Conservation (phyloP, 2,113 vertebrate species). For the Vicugna pacos region DNA sequence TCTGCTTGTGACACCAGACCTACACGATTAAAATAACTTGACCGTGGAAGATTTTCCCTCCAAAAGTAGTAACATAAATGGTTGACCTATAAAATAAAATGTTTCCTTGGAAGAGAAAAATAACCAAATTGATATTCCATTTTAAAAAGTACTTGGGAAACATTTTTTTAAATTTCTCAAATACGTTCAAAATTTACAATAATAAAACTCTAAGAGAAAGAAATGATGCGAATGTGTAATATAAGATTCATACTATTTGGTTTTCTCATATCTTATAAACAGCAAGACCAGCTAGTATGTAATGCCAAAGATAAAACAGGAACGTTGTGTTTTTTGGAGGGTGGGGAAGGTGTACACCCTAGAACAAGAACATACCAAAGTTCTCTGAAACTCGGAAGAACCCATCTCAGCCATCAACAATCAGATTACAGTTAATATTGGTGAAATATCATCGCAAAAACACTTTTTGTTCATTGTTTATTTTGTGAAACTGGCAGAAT, state of each 20-base stretch:
- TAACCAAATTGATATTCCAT: neutral
- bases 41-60: neutral
- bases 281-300: neutral
- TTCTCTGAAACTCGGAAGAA: neutral
- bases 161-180: neutral
- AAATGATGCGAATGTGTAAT: neutral
- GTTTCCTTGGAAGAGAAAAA: neutral
- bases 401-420: neutral
- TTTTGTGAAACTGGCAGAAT: conserved; percentile 17
- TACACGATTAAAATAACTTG: neutral
- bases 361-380: neutral
- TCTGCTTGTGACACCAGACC: neutral
- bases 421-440: conserved; percentile 11
- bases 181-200: neutral
- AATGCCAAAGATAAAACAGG: neutral
- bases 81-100: neutral
- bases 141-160: neutral
- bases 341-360: accelerated
- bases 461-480: conserved; percentile 42
- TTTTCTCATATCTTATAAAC: neutral
- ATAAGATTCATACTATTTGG: neutral
- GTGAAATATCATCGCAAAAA: conserved; percentile 45
- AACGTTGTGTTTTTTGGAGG: neutral
- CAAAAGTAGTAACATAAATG: neutral
- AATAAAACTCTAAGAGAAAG: neutral